These are phyloP conservation scores for Platycnemis pennipes DNA, from an alignment of 2,888 invertebrate genomes.

Conservation along the genomic window DNA sequence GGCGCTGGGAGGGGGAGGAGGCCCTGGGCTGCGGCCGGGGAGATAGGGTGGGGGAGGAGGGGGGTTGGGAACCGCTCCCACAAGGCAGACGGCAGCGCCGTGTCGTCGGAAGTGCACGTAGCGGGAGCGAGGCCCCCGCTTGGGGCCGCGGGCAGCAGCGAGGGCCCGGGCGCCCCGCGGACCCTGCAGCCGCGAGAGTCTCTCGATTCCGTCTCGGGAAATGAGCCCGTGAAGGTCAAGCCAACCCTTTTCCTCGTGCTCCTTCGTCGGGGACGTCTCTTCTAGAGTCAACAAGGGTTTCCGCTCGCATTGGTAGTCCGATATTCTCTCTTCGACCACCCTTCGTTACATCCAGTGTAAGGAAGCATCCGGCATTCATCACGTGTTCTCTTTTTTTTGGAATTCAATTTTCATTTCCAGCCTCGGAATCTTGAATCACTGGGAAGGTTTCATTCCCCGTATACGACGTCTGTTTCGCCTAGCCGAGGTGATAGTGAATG, in stretches of 20 bases:
- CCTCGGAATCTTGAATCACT: background rate
- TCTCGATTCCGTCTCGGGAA: background rate
- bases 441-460: background rate
- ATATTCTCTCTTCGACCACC: background rate
- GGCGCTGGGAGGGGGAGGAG: background rate
- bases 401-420: background rate
- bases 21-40: background rate
- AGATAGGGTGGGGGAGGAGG: background rate
- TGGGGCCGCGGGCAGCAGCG: background rate
- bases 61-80: background rate
- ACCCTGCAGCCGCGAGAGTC: background rate
- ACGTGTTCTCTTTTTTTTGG: background rate
- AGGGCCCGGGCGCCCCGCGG: background rate
- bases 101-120: constrained; percentile 19
- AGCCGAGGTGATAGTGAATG: background rate
- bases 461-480: background rate
- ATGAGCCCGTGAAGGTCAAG: constrained; percentile 33
- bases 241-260: background rate
- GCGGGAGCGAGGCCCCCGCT: background rate
- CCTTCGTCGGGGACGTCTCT: constrained; percentile 13
- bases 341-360: background rate
- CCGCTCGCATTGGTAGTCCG: background rate
- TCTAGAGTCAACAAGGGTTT: background rate
- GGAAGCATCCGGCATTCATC: background rate
- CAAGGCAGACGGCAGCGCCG: constrained; percentile 56